Percentiles rank a stretch among this genome's conserved stretches.
These are phyloP conservation scores for Ceyx cyanopectus DNA, from an alignment of 2,113 vertebrate genomes.

Conservation along the genomic window DNA sequence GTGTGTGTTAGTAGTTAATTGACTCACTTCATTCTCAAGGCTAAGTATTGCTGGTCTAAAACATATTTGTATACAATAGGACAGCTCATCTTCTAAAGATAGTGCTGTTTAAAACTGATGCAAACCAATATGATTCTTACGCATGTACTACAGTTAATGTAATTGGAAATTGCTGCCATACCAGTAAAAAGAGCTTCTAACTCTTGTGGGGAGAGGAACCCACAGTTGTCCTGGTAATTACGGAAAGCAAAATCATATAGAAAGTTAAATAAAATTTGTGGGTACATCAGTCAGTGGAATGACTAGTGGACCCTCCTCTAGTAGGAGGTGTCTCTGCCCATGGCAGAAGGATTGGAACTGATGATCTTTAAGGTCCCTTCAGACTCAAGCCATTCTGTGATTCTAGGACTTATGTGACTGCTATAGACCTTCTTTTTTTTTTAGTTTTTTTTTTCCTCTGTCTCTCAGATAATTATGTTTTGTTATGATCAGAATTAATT, in stretches of 20 bases:
- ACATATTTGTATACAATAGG: not conserved
- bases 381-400: too few relatives aligned
- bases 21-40: constrained; percentile 5
- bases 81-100: not conserved
- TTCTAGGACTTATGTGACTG: not conserved
- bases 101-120: not conserved
- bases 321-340: too few relatives aligned
- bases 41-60: not conserved
- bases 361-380: too few relatives aligned
- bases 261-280: too few relatives aligned
- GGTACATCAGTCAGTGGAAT: not conserved
- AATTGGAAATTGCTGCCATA: not conserved
- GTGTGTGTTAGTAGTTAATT: constrained; percentile 4
- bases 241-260: not conserved
- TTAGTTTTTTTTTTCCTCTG: not conserved
- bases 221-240: not conserved
- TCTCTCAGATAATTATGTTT: not conserved
- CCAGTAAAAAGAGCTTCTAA: not conserved
- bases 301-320: too few relatives aligned
- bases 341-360: too few relatives aligned
- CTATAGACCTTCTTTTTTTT: not conserved
- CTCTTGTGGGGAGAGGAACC: not conserved
- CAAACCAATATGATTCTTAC: not conserved
- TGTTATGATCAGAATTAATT: not conserved
- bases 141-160: not conserved